phyloP scores from a whole-genome alignment of 2,888 invertebrate species.

The Allacma fusca region DNA sequence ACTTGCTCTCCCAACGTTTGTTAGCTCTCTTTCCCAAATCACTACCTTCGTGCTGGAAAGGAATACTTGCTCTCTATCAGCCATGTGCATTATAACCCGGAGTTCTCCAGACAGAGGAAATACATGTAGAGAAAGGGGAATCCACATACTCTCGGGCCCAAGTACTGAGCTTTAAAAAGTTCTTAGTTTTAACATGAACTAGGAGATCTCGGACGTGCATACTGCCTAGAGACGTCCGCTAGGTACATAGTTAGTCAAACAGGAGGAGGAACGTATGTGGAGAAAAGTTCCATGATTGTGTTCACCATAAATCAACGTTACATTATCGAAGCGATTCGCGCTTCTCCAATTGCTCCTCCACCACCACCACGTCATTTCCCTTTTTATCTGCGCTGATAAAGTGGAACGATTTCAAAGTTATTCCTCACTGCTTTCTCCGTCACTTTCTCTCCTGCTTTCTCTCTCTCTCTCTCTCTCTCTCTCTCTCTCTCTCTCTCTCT shows the following conservation, averaged over 20 bases:
- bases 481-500: not conserved
- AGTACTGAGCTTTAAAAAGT: not conserved
- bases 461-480: slow-evolving; percentile 19
- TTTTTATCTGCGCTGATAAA: slow-evolving; percentile 41
- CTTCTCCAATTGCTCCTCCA: slow-evolving; percentile 37
- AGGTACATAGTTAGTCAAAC: not conserved
- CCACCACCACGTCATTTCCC: slow-evolving; percentile 32
- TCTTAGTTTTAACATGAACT: too few species aligned
- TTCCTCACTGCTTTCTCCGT: slow-evolving; percentile 21
- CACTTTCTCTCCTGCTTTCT: not conserved
- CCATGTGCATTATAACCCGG: not conserved
- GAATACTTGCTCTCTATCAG: slow-evolving; percentile 3
- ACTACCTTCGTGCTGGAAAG: slow-evolving; percentile 29
- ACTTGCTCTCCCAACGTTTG: slow-evolving; percentile 45
- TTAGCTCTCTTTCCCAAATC: slow-evolving; percentile 36
- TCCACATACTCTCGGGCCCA: not conserved
- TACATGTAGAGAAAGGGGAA: not conserved
- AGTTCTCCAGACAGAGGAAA: too few species aligned
- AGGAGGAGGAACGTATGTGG: slow-evolving; percentile 2
- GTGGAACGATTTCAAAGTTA: slow-evolving; percentile 35
- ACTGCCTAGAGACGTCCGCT: too few species aligned
- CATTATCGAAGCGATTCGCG: slow-evolving; percentile 57
- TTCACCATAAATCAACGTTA: slow-evolving; percentile 59
- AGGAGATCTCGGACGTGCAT: too few species aligned
- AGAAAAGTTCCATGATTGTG: slow-evolving; percentile 43